Percentiles rank a stretch among this genome's conserved stretches.
These are phyloP conservation scores for Otolemur garnettii DNA, from an alignment of 2,113 vertebrate species.

Conservation along the genomic window DNA sequence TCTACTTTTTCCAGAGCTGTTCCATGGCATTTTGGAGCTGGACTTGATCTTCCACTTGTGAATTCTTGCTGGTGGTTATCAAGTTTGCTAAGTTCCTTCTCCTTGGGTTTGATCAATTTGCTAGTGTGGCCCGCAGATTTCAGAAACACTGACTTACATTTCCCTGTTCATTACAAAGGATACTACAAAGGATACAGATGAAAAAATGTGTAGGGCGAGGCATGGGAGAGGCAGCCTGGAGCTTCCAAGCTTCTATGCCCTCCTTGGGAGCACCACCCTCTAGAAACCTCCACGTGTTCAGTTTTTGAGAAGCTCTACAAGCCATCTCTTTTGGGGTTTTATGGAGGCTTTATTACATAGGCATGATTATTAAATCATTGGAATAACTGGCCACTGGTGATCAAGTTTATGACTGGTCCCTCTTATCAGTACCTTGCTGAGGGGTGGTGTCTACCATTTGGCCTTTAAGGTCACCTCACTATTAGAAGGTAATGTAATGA, in stretches of 20 bases:
- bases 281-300: neutral
- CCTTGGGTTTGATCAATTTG: neutral
- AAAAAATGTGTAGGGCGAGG: neutral
- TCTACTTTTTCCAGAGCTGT: neutral
- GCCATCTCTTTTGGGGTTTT: neutral
- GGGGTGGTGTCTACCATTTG: neutral
- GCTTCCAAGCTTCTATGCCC: neutral
- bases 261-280: neutral
- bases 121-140: neutral
- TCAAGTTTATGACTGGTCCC: neutral
- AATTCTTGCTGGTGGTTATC: neutral
- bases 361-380: neutral
- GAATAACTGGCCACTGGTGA: neutral
- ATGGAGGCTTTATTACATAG: neutral
- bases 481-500: neutral
- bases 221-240: neutral
- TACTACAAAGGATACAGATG: neutral
- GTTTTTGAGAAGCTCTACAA: neutral
- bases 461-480: neutral
- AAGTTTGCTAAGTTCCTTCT: neutral
- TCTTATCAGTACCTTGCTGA: fast-evolving
- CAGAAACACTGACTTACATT: neutral
- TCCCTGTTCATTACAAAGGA: neutral
- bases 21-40: neutral
- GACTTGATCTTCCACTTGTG: neutral